phyloP scores from a whole-genome alignment of 2,888 invertebrate genomes.

The Drosophila quasianomalipes region DNA sequence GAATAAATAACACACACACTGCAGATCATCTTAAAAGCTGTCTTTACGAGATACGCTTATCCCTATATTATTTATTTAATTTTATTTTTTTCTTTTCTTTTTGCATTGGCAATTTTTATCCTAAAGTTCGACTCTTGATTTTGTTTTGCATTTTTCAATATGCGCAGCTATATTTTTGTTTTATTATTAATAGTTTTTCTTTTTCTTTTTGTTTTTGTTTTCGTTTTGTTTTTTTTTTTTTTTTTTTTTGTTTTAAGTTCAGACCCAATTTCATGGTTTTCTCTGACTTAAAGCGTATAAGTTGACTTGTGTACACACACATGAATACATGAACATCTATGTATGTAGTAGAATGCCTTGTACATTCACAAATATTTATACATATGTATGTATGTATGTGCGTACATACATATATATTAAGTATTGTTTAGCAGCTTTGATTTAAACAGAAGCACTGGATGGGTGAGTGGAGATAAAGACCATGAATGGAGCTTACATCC shows the following conservation, averaged over 20 bases:
- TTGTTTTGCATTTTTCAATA: conserved; percentile 44
- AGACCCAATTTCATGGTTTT: background rate
- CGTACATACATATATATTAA: conserved; percentile 8
- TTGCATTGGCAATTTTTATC: conserved; percentile 36
- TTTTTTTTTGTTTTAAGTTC: background rate
- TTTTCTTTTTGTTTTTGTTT: conserved; percentile 6
- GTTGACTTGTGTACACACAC: background rate
- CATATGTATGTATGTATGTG: background rate
- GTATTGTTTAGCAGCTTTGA: conserved; percentile 15
- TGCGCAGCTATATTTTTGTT: conserved; percentile 33
- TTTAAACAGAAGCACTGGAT: conserved; percentile 6
- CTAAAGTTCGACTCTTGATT: conserved; percentile 56
- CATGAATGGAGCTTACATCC: conserved; percentile 3
- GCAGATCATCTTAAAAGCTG: conserved; percentile 40
- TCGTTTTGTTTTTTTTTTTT: conserved; percentile 1
- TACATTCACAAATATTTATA: background rate
- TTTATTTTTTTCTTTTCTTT: background rate
- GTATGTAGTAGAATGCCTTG: background rate
- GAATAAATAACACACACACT: conserved; percentile 11
- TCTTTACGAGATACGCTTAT: conserved; percentile 18
- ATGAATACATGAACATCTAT: background rate
- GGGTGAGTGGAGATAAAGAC: background rate
- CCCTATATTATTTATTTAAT: background rate
- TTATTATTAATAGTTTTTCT: conserved; percentile 5
- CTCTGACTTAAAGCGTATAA: background rate